These are phyloP conservation scores for Drosophila nebulosa DNA, from an alignment of 1,140 invertebrate species.

Conservation along the genomic window DNA sequence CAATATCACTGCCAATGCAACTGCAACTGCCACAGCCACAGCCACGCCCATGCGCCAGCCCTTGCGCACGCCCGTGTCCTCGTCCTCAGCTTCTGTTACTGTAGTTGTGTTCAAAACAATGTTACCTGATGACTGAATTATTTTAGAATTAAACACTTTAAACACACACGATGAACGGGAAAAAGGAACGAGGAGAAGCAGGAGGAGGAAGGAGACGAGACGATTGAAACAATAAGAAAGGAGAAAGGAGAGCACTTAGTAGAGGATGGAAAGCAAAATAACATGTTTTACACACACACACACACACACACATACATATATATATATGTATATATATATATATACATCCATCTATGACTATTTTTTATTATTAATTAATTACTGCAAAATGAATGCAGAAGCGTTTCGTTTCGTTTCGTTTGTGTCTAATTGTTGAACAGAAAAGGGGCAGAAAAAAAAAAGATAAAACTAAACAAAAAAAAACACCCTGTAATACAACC, in stretches of 20 bases:
- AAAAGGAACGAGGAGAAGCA: not conserved
- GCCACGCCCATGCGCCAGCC: slow-evolving; percentile 26
- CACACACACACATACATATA: slow-evolving; percentile 5
- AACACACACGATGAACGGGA: not conserved
- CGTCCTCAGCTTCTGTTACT: slow-evolving; percentile 80
- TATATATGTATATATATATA: slow-evolving; percentile 19
- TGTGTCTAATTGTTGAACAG: slow-evolving; percentile 11
- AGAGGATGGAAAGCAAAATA: slow-evolving; percentile 27
- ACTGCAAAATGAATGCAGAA: slow-evolving; percentile 69
- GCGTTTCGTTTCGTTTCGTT: slow-evolving; percentile 40
- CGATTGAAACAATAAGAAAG: not conserved
- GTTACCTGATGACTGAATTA: slow-evolving; percentile 82
- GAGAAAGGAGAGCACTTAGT: not conserved
- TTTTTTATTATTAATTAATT: slow-evolving; percentile 52
- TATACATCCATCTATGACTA: slow-evolving; percentile 40
- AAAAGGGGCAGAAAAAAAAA: not conserved
- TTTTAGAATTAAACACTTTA: slow-evolving; percentile 70
- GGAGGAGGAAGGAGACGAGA: not conserved
- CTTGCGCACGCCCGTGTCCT: slow-evolving; percentile 55
- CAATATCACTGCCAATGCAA: not conserved
- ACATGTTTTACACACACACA: slow-evolving; percentile 55
- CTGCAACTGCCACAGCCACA: not conserved
- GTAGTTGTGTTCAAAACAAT: slow-evolving; percentile 81
- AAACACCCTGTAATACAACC: slow-evolving; percentile 38
- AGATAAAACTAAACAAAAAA: not conserved